These are phyloP conservation scores for Gymnocephalus cernua DNA, from an alignment of 2,113 vertebrate genomes.

Conservation along the genomic window DNA sequence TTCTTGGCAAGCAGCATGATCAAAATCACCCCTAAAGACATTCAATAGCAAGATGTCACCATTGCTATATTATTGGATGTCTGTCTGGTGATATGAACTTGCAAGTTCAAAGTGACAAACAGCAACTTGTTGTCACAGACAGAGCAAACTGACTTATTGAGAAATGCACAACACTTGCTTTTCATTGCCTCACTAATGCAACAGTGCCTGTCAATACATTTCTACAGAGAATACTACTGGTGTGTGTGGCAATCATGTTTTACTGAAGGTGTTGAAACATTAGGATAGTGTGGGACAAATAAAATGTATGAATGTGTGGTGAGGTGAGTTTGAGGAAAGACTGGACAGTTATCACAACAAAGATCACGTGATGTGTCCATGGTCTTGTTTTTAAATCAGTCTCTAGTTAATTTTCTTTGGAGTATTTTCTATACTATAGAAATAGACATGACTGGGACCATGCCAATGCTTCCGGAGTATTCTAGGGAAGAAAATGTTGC, in stretches of 20 bases:
- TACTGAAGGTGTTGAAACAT: background rate
- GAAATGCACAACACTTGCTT: constrained; percentile 3
- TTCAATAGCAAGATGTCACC: background rate
- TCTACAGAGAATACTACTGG: background rate
- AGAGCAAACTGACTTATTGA: background rate
- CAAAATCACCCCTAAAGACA: background rate
- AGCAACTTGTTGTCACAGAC: background rate
- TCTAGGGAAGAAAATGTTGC: too few species aligned
- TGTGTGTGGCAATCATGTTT: background rate
- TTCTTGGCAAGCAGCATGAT: background rate
- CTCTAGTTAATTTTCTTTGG: too few species aligned
- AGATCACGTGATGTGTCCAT: background rate
- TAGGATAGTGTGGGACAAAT: background rate
- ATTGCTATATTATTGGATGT: constrained; percentile 1
- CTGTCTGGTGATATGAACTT: constrained; percentile 5
- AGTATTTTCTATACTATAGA: too few species aligned
- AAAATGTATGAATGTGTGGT: background rate
- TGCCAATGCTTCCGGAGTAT: too few species aligned
- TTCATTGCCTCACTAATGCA: background rate
- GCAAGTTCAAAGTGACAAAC: constrained; percentile 24
- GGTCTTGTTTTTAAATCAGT: background rate
- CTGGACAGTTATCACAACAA: background rate
- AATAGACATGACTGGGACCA: too few species aligned
- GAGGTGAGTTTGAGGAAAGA: background rate
- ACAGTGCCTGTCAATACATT: constrained; percentile 4